These are phyloP conservation scores for Archaeoteleia sp. DNA, from an alignment of 2,888 invertebrate genomes.

Conservation along the genomic window DNA sequence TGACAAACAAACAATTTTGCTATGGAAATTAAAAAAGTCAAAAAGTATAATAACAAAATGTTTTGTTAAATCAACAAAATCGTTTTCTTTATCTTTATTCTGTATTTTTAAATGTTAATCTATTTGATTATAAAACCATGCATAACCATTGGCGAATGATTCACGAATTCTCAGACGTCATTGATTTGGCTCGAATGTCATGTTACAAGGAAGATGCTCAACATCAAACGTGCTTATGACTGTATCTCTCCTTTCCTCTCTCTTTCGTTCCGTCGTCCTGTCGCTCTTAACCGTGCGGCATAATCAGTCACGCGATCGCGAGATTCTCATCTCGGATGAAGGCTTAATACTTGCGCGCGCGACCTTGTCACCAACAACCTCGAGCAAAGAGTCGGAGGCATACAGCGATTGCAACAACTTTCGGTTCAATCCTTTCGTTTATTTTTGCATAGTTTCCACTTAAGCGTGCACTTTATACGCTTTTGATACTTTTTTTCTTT, in stretches of 20 bases:
- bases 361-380: constrained; percentile 11
- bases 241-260: neutral
- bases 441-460: neutral
- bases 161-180: too few species aligned
- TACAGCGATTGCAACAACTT: neutral
- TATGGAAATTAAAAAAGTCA: too few species aligned
- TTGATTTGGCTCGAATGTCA: too few species aligned
- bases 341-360: constrained; percentile 12
- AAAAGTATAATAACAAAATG: too few species aligned
- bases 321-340: constrained; percentile 7
- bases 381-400: constrained; percentile 1
- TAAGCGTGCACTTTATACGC: neutral
- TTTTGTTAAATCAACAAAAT: too few species aligned
- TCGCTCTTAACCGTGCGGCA: neutral
- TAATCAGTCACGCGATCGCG: constrained; percentile 14
- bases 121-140: too few species aligned
- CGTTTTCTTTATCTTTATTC: too few species aligned
- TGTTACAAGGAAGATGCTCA: constrained; percentile 3
- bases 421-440: neutral
- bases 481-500: neutral
- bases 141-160: too few species aligned
- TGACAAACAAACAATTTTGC: too few species aligned
- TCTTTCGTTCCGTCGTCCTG: neutral
- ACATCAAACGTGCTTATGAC: neutral
- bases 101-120: too few species aligned